phyloP scores from a whole-genome alignment of 1,140 invertebrate species.

The Lanistes nyassanus region DNA sequence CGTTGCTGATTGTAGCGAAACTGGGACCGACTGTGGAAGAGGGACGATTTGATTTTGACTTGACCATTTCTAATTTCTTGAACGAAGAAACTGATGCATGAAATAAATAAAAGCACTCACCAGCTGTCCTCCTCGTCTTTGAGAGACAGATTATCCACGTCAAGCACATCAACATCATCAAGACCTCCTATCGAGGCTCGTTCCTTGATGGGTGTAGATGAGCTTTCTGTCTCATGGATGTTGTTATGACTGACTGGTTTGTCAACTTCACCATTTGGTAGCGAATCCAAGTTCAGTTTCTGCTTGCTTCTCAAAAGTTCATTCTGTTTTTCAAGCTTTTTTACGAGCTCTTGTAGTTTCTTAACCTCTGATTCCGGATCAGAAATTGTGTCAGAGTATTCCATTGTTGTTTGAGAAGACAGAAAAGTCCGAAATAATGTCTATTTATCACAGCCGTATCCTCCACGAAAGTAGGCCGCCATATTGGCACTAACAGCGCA shows the following conservation, averaged over 20 bases:
- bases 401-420: conserved; percentile 35
- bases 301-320: conserved; percentile 63
- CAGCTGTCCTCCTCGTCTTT: conserved; percentile 59
- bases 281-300: conserved; percentile 39
- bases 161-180: conserved; percentile 52
- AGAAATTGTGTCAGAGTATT: conserved; percentile 41
- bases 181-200: conserved; percentile 31
- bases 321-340: conserved; percentile 66
- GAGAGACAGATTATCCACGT: conserved; percentile 48
- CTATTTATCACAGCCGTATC: conserved; percentile 22
- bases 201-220: conserved; percentile 26
- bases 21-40: no score
- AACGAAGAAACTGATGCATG: no score
- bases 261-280: conserved; percentile 41
- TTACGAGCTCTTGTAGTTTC: conserved; percentile 67
- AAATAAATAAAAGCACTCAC: conserved; percentile 39
- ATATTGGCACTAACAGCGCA: conserved; percentile 27
- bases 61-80: no score
- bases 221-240: conserved; percentile 34
- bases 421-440: conserved; percentile 4
- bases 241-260: conserved; percentile 42
- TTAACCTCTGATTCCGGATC: conserved; percentile 66
- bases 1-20: no score
- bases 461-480: conserved; percentile 20
- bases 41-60: no score